A percentile compares a stretch with the other conserved stretches of the same genome.
These are phyloP conservation scores for Idaea aversata DNA, from an alignment of 2,888 invertebrate species.

Conservation along the genomic window DNA sequence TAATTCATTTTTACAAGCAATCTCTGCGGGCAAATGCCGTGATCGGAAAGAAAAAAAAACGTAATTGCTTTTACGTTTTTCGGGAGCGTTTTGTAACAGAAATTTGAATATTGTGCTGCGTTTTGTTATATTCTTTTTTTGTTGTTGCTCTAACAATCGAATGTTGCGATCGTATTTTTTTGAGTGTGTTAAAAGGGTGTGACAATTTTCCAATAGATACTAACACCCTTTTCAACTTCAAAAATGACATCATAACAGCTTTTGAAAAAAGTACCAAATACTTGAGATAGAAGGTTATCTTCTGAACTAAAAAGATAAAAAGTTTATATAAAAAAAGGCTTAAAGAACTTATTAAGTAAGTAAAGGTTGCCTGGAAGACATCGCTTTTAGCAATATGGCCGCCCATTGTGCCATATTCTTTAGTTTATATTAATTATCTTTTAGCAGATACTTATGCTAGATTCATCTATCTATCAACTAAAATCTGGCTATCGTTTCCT, in stretches of 20 bases:
- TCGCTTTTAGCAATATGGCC: too few relatives aligned
- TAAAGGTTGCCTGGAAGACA: too few relatives aligned
- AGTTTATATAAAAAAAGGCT: too few relatives aligned
- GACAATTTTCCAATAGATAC: neutral
- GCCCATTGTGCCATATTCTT: too few relatives aligned
- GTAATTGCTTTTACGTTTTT: neutral
- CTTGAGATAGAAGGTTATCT: too few relatives aligned
- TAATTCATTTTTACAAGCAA: constrained; percentile 1
- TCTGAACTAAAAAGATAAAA: neutral
- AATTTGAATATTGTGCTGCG: neutral
- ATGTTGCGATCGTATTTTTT: neutral
- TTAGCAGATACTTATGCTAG: too few relatives aligned
- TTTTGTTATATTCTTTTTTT: neutral
- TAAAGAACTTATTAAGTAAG: too few relatives aligned
- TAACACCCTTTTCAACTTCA: neutral
- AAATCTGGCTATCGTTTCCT: too few relatives aligned
- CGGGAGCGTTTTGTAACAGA: neutral
- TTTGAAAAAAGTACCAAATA: neutral
- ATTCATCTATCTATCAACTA: too few relatives aligned
- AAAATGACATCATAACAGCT: neutral
- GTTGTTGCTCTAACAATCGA: neutral
- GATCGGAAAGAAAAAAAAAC: neutral
- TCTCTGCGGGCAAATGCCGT: neutral
- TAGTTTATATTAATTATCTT: too few relatives aligned
- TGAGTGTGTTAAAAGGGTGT: neutral